phyloP scores from a whole-genome alignment of 2,888 invertebrate species.

The Epirrita christyi region DNA sequence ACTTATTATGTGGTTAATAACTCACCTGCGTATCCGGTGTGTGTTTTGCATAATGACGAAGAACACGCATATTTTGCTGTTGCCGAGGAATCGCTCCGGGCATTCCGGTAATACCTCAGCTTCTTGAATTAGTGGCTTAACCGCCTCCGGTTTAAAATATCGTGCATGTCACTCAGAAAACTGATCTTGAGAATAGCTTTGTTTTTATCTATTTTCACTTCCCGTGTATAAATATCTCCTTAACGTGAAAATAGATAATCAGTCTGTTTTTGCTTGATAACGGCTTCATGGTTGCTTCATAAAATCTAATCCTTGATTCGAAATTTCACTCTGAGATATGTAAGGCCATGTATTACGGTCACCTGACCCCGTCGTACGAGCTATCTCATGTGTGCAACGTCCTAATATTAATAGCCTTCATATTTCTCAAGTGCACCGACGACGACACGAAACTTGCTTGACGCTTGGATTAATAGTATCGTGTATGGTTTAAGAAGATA shows the following conservation, averaged over 20 bases:
- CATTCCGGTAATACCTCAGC: constrained; percentile 44
- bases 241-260: neutral
- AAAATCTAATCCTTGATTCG: constrained; percentile 29
- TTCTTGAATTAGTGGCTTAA: constrained; percentile 54
- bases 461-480: constrained; percentile 64
- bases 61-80: constrained; percentile 57
- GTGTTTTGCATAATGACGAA: constrained; percentile 69
- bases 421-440: constrained; percentile 69
- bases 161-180: constrained; percentile 46
- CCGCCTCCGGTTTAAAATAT: constrained; percentile 47
- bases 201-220: constrained; percentile 21
- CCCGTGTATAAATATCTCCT: constrained; percentile 12
- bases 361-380: constrained; percentile 60
- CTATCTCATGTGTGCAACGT: constrained; percentile 73
- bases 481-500: constrained; percentile 55
- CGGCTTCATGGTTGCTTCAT: constrained; percentile 7
- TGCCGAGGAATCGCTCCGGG: constrained; percentile 51
- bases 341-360: constrained; percentile 63
- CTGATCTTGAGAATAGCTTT: constrained; percentile 15
- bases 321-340: constrained; percentile 42
- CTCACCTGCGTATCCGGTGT: constrained; percentile 65
- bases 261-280: constrained; percentile 1
- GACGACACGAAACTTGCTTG: constrained; percentile 70
- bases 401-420: constrained; percentile 77
- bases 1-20: constrained; percentile 66